phyloP scores from a whole-genome alignment of 1,140 invertebrate species.

The Lordiphosa clarofinis region DNA sequence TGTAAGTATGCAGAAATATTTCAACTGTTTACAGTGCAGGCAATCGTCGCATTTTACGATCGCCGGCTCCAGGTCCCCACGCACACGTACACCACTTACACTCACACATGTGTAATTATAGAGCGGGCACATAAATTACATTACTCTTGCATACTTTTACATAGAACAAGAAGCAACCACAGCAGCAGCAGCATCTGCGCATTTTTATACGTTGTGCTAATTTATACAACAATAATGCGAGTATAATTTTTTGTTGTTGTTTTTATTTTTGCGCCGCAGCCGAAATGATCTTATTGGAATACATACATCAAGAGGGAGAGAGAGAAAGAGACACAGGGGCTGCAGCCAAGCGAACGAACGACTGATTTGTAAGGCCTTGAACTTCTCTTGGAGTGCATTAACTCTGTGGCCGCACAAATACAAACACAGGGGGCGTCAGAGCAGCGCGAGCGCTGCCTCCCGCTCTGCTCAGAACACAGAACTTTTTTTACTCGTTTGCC shows the following conservation, averaged over 20 bases:
- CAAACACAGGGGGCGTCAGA: constrained; percentile 16
- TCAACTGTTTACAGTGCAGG: constrained; percentile 25
- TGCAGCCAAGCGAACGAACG: constrained; percentile 61
- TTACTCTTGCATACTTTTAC: constrained; percentile 37
- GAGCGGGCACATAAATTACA: constrained; percentile 28
- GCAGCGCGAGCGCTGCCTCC: constrained; percentile 26
- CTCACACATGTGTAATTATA: constrained; percentile 13
- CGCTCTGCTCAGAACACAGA: constrained; percentile 44
- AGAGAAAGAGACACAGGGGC: constrained; percentile 29
- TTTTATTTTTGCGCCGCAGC: constrained; percentile 43
- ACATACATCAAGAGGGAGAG: constrained; percentile 10
- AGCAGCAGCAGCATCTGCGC: constrained; percentile 39
- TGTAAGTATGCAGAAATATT: constrained; percentile 46
- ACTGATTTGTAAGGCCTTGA: constrained; percentile 79
- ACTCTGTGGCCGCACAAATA: constrained; percentile 53
- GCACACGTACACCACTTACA: constrained; percentile 9
- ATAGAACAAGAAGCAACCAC: constrained; percentile 27
- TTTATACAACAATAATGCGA: constrained; percentile 53
- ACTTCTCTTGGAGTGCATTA: constrained; percentile 78
- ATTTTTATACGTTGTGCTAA: constrained; percentile 55
- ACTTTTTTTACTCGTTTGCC: no score
- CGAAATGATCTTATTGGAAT: constrained; percentile 64
- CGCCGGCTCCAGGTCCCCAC: constrained; percentile 3
- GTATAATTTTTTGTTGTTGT: constrained; percentile 40
- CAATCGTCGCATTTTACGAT: constrained; percentile 30